Evolutionary conservation across 1,140 invertebrate genomes (phyloP).

Genomic region (Pectinophora gossypiella): DNA sequence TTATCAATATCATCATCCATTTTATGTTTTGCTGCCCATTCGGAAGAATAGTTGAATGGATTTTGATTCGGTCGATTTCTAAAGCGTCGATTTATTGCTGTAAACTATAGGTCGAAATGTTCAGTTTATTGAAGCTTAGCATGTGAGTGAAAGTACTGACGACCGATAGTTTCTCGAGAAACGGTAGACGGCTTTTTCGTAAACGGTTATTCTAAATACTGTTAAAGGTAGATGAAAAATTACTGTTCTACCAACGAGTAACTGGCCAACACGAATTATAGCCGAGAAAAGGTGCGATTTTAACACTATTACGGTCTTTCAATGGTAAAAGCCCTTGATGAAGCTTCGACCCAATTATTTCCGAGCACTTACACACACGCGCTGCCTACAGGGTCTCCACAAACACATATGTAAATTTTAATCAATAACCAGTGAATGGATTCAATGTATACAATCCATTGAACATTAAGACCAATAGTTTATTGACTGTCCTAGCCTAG

Average conservation of each 20-base stretch:
- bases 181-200: neutral
- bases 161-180: neutral
- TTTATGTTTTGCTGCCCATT: too few relatives aligned
- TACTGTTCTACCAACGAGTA: too few relatives aligned
- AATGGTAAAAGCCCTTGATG: too few relatives aligned
- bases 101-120: slow-evolving; percentile 13
- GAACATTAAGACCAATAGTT: slow-evolving; percentile 26
- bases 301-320: too few relatives aligned
- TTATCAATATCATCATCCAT: too few relatives aligned
- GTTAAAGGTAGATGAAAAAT: too few relatives aligned
- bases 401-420: slow-evolving; percentile 4
- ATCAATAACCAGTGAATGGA: slow-evolving; percentile 24
- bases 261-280: too few relatives aligned
- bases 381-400: slow-evolving; percentile 5
- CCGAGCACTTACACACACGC: slow-evolving; percentile 27
- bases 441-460: slow-evolving; percentile 25
- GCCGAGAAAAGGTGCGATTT: too few relatives aligned
- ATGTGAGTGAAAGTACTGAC: slow-evolving; percentile 32
- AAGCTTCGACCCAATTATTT: slow-evolving; percentile 35
- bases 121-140: slow-evolving; percentile 30
- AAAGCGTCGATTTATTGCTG: slow-evolving; percentile 23
- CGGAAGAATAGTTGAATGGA: too few relatives aligned
- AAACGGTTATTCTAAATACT: too few relatives aligned
- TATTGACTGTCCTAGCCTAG: slow-evolving; percentile 6
- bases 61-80: slow-evolving; percentile 25